Base-by-base conservation (phyloP, 2,113 vertebrate genomes). In the Glareola pratincola region DNA sequence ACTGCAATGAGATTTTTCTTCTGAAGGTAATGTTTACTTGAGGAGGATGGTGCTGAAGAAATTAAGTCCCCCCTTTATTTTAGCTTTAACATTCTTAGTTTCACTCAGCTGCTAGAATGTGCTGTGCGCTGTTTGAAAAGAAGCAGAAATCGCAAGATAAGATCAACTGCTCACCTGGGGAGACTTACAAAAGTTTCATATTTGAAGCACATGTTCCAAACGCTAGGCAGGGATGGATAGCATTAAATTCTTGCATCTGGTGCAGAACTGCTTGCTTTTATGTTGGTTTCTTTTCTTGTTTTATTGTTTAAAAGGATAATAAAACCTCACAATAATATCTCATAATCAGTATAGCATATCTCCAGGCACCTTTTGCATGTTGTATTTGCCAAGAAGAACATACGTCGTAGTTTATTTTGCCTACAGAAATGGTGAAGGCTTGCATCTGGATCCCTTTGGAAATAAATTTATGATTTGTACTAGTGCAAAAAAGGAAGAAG, bases 181-280 rank as follows among this genome's bases (percentile, higher is more conserved):
- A 95, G 90, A 72, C 96, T 85, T 96, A 92, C 74, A 47, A 85
- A 94, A 80, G 91, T 96, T 97, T 96, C 95, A 68, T 97, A 97
- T 98, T 97, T 97, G 94, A 94, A 97, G 97, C 98, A 97, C 97
- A 96, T 97, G 98, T 97, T 98, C 90, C 93, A 73, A 82, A 88
- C 71, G 85, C 96, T 96, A 96, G 97, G 97, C 98, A 93, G 95
- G 97, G 91, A 96, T 92, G 96, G 67, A 20, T 30, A 96, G 93
- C 66, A 53, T 97, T 98, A 96, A 97, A 96, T 95, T 90, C 97
- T 90, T 97, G 94, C 97, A 98, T 97, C 98, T 98, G 98, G 97
- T 72, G 51, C 89, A 85, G 79, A 97, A 92, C 92, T 92, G 94
- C 94, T 96, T 95, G 96, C 97, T 98, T 97, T 98, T 97, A 98